Evolutionary conservation across 2,113 vertebrate genomes (phyloP), one percentile per base, ranked within the genome.

Genomic region (Psilopogon haemacephalus): DNA sequence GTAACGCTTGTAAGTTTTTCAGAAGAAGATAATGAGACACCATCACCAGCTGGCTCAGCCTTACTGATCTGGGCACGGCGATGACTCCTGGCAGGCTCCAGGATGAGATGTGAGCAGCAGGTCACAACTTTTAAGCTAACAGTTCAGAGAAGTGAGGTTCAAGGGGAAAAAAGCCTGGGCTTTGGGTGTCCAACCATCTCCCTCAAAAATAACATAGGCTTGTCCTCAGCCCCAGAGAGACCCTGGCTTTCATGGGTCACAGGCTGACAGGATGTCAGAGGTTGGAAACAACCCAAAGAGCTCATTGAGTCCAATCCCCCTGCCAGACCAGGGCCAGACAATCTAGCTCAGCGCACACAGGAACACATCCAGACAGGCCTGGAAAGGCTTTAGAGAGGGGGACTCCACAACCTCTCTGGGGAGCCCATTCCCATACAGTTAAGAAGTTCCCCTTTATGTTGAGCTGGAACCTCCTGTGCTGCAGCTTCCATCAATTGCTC

Each of bases 1-100:
- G 93, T 85, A 91, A 94, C 32, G 84, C 94, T 91, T 93, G 82
- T 94, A 96, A 94, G 89, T 96, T 94, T 92, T 92, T 94, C 82
- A 15, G 89, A 86, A 92, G 91, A 60, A 96, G 76, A 96, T 96
- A 96, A 92, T 94, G 91, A 92, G 93, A 92, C 91, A 77, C 93
- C 79, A 94, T 96, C 95, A 96, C 94, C 90, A 93, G 70, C 82
- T 93, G 94, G 92, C 88, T 96, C 92, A 84, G 90, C 63, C 83
- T 88, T 93, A 19, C 88, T 81, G 90, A 90, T 93, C 90, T 79
- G 81, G 90, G 90, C 88, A 91, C 35, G 6, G 72, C 8, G 3
- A 77, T 71, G 88, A 88, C 76, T 93, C 35, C 75, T 94, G 95
- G 92, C 92, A 94, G 72, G 35, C 60, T 1, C 18, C 4, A 38